phyloP scores from a whole-genome alignment of 1,140 invertebrate genomes.

The Hermatobates lingyangjiaoensis region DNA sequence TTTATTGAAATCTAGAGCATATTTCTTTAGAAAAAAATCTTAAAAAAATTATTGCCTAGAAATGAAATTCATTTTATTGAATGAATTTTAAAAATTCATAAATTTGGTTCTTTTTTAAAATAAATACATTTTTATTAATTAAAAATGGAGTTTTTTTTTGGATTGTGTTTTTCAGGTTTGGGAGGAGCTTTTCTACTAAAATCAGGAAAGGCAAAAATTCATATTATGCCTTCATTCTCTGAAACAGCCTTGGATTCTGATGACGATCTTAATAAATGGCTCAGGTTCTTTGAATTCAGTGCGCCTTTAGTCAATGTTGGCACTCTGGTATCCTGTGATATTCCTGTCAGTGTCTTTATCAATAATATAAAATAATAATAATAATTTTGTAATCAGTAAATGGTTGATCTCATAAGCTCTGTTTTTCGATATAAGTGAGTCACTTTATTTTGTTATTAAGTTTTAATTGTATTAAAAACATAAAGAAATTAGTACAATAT shows the following conservation, averaged over 20 bases:
- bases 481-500: no score
- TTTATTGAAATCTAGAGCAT: no score
- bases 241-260: constrained; percentile 45
- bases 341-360: constrained; percentile 34
- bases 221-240: constrained; percentile 89
- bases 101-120: no score
- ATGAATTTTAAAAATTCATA: no score
- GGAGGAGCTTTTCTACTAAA: constrained; percentile 74
- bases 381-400: background rate
- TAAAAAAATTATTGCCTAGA: no score
- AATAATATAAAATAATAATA: background rate
- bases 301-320: constrained; percentile 73
- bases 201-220: constrained; percentile 65
- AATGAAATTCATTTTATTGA: no score
- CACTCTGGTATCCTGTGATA: constrained; percentile 67
- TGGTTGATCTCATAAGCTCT: background rate
- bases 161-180: constrained; percentile 36
- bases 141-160: no score
- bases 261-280: constrained; percentile 63
- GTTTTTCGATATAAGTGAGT: background rate
- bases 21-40: no score
- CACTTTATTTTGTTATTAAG: background rate
- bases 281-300: constrained; percentile 78
- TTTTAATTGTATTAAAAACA: no score
- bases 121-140: no score